These are phyloP conservation scores for Umimayanthus chanpuru DNA, from an alignment of 92 coral and sea anemone genomes.

Conservation along the genomic window DNA sequence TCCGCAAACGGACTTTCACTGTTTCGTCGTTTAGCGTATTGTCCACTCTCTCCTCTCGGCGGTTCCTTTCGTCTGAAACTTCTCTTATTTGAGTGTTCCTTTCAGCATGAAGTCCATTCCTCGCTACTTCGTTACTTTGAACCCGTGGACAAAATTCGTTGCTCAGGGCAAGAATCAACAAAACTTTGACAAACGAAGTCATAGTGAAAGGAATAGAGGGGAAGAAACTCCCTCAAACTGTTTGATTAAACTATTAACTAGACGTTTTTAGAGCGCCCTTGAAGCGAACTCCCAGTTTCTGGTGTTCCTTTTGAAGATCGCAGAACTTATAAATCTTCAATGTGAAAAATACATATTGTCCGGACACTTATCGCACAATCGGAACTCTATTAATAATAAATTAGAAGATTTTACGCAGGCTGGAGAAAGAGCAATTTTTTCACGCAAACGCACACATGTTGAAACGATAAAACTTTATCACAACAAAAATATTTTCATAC, in stretches of 20 bases:
- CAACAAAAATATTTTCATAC: neutral
- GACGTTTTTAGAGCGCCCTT: conserved; percentile 11
- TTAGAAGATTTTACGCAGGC: conserved; percentile 28
- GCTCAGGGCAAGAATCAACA: conserved; percentile 10
- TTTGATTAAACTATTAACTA: neutral
- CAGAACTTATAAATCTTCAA: conserved; percentile 44
- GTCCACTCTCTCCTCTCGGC: conserved; percentile 41
- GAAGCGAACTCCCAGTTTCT: conserved; percentile 16
- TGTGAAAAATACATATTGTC: conserved; percentile 41
- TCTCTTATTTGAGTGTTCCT: conserved; percentile 4
- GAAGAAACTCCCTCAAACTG: neutral
- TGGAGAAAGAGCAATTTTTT: conserved; percentile 12
- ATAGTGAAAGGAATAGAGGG: neutral
- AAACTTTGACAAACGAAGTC: neutral
- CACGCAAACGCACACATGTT: conserved; percentile 41
- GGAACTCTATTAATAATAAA: conserved; percentile 33
- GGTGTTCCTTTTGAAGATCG: conserved; percentile 26
- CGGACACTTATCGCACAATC: neutral
- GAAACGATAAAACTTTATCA: conserved; percentile 30
- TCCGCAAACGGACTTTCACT: neutral
- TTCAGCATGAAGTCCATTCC: neutral
- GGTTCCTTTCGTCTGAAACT: neutral
- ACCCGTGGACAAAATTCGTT: neutral
- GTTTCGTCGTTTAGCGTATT: neutral
- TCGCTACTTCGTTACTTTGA: neutral